Conservation (phyloP, 2,888 invertebrate species). For the Ellobium chinense region DNA sequence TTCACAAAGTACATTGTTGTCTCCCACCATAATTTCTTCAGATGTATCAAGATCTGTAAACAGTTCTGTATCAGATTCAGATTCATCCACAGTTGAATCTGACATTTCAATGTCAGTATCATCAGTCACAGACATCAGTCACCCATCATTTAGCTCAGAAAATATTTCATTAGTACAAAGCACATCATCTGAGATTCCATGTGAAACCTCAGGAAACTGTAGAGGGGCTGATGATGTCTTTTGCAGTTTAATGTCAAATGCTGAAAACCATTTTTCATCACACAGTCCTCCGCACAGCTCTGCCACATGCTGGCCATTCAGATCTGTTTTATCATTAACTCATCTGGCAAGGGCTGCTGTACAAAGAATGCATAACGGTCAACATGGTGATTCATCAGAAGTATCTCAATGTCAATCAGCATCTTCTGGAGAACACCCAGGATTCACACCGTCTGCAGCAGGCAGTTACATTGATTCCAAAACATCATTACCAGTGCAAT, state of each 20-base stretch:
- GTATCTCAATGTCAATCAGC: not conserved
- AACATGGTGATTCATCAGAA: not conserved
- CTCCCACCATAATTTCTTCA: slow-evolving; percentile 5
- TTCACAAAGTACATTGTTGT: not conserved
- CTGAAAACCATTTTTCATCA: too few relatives aligned
- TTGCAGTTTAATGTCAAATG: not conserved
- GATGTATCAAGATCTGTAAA: slow-evolving; percentile 9
- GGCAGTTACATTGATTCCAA: not conserved
- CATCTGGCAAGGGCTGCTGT: not conserved
- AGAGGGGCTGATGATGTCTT: slow-evolving; percentile 20
- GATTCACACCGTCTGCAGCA: not conserved
- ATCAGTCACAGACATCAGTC: not conserved
- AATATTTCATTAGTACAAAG: not conserved
- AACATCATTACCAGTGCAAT: not conserved
- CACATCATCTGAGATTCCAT: not conserved
- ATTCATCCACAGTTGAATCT: slow-evolving; percentile 7
- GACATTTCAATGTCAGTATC: slow-evolving; percentile 19
- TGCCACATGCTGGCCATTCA: too few relatives aligned
- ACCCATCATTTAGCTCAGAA: not conserved
- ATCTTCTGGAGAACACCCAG: not conserved
- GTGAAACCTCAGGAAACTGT: not conserved
- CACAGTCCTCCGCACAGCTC: too few relatives aligned
- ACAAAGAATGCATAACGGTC: not conserved
- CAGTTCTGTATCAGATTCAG: slow-evolving; percentile 21
- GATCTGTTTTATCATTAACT: not conserved